phyloP scores from a whole-genome alignment of 2,888 invertebrate genomes.

The Aleiodes alternator region DNA sequence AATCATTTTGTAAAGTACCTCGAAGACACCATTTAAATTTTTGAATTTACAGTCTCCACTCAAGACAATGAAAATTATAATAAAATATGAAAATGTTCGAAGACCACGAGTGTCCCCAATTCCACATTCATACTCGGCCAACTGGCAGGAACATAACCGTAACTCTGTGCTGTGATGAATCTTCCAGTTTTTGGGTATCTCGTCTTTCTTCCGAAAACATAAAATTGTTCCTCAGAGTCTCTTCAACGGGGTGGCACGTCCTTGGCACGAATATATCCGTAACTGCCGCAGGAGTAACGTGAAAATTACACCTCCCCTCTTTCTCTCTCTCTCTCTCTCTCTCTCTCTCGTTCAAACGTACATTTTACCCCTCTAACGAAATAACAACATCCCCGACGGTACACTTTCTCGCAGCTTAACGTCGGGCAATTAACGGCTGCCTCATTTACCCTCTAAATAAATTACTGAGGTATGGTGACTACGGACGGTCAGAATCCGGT shows the following conservation, averaged over 20 bases:
- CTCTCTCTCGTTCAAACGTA: not conserved
- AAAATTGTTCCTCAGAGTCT: slow-evolving; percentile 47
- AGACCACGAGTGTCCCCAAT: not conserved
- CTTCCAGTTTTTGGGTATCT: slow-evolving; percentile 32
- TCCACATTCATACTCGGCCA: slow-evolving; percentile 40
- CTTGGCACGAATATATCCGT: slow-evolving; percentile 6
- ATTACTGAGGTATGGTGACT: slow-evolving; percentile 56
- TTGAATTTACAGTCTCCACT: too few relatives aligned
- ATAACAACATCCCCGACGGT: slow-evolving; percentile 54
- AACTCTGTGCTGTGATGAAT: slow-evolving; percentile 49
- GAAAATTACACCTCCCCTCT: slow-evolving; percentile 19
- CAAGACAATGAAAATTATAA: not conserved
- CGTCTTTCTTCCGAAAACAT: slow-evolving; percentile 33
- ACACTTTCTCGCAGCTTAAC: slow-evolving; percentile 68
- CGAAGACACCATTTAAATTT: too few relatives aligned
- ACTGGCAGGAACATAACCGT: slow-evolving; percentile 55
- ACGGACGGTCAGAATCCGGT: slow-evolving; percentile 18
- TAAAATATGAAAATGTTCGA: slow-evolving; percentile 5
- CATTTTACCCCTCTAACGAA: not conserved
- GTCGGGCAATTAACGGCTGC: slow-evolving; percentile 68
- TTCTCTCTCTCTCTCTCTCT: slow-evolving; percentile 1
- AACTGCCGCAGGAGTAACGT: slow-evolving; percentile 1
- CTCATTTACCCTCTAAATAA: slow-evolving; percentile 63
- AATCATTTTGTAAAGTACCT: too few relatives aligned
- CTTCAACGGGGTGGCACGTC: slow-evolving; percentile 30